Evolutionary conservation across 2,888 invertebrate genomes (phyloP).

Genomic region (Machimus atricapillus): DNA sequence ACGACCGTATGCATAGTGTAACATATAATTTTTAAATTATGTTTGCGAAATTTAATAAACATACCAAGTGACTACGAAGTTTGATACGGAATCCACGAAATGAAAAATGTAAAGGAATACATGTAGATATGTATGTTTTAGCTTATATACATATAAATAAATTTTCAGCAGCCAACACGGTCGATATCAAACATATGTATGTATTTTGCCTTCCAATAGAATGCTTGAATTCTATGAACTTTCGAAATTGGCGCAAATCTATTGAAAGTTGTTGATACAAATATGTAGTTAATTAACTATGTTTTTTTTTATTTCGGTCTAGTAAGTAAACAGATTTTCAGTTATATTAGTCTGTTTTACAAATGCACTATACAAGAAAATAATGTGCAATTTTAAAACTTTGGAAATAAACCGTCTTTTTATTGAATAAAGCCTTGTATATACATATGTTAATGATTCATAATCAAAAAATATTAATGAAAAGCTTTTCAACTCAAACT

Average conservation of each 20-base stretch:
- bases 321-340: too few relatives aligned
- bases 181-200: too few relatives aligned
- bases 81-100: background rate
- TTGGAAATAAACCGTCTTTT: background rate
- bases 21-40: background rate
- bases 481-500: background rate
- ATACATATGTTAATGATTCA: background rate
- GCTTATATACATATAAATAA: background rate
- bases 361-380: too few relatives aligned
- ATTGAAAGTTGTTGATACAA: too few relatives aligned
- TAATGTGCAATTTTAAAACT: too few relatives aligned
- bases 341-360: too few relatives aligned
- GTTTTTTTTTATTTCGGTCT: too few relatives aligned
- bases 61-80: background rate
- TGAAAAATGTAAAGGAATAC: background rate
- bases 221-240: too few relatives aligned
- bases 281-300: too few relatives aligned
- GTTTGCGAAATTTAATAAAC: background rate
- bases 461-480: too few relatives aligned
- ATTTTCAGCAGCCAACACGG: background rate
- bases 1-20: background rate
- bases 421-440: background rate
- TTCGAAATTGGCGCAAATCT: too few relatives aligned
- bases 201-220: too few relatives aligned
- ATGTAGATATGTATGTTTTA: background rate